These are phyloP conservation scores for Lacerta agilis DNA, from an alignment of 2,797 vertebrate species.

Conservation along the genomic window DNA sequence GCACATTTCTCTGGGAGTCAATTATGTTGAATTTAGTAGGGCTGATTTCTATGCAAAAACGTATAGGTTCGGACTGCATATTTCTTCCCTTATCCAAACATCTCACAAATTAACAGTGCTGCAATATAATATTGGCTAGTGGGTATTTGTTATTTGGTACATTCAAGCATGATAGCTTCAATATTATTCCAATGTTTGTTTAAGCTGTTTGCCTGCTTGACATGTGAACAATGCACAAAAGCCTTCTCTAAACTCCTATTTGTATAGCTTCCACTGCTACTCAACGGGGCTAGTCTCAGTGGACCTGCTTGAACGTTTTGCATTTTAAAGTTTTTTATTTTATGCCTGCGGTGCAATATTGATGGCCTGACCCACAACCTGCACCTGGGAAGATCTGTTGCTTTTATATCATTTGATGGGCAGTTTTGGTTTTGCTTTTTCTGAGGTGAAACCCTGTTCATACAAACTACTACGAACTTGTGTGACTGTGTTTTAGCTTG, in stretches of 20 bases:
- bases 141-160: neutral
- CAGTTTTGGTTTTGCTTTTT: neutral
- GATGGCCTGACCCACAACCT: constrained; percentile 1
- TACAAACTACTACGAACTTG: neutral
- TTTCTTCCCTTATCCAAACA: neutral
- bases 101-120: neutral
- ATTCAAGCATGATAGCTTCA: neutral
- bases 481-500: neutral
- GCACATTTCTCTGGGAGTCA: neutral
- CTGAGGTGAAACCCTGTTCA: neutral
- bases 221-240: neutral
- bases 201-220: neutral
- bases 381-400: neutral
- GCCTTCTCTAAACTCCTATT: neutral
- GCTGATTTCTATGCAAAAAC: neutral
- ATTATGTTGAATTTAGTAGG: neutral
- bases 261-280: neutral
- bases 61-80: neutral
- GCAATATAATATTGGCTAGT: neutral
- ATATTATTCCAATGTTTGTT: constrained; percentile 10
- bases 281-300: neutral
- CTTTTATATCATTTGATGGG: neutral
- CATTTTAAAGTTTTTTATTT: constrained; percentile 22
- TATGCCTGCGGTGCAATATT: constrained; percentile 12
- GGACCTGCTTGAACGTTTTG: neutral